Conservation (phyloP, 1,140 invertebrate genomes). For the Pogonomyrmex californicus region DNA sequence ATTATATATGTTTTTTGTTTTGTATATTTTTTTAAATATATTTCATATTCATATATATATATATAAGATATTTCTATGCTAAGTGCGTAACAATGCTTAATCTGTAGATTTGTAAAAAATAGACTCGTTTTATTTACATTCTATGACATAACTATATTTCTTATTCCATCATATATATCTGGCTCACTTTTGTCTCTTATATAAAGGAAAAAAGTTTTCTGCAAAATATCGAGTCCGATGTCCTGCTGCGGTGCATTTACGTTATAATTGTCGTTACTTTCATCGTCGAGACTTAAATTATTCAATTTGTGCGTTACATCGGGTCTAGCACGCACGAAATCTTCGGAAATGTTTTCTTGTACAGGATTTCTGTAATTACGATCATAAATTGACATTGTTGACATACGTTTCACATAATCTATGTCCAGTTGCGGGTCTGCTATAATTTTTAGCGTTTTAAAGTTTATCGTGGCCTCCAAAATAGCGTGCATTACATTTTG, state of each 20-base stretch:
- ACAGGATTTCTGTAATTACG: conserved; percentile 52
- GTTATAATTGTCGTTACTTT: conserved; percentile 23
- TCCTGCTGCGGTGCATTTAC: background rate
- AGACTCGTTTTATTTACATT: conserved; percentile 45
- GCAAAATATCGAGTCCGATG: background rate
- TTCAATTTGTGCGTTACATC: conserved; percentile 68
- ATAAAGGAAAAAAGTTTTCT: conserved; percentile 2
- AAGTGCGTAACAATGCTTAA: conserved; percentile 61
- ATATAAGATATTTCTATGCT: conserved; percentile 55
- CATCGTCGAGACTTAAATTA: conserved; percentile 55
- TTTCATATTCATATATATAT: background rate
- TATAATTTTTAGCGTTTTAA: conserved; percentile 72
- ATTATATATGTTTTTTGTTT: background rate
- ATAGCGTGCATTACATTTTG: conserved; percentile 39
- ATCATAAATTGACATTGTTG: conserved; percentile 68
- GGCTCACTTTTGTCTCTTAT: conserved; percentile 13
- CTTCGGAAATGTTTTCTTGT: conserved; percentile 53
- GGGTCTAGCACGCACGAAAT: conserved; percentile 55
- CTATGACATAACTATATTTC: conserved; percentile 19
- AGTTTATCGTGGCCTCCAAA: conserved; percentile 62
- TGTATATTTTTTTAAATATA: background rate
- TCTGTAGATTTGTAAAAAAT: conserved; percentile 69
- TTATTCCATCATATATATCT: conserved; percentile 39
- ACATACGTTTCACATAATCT: conserved; percentile 64
- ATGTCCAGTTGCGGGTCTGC: conserved; percentile 64